Evolutionary conservation across 2,113 vertebrate species (phyloP).

Genomic region (Harpagus bidentatus): DNA sequence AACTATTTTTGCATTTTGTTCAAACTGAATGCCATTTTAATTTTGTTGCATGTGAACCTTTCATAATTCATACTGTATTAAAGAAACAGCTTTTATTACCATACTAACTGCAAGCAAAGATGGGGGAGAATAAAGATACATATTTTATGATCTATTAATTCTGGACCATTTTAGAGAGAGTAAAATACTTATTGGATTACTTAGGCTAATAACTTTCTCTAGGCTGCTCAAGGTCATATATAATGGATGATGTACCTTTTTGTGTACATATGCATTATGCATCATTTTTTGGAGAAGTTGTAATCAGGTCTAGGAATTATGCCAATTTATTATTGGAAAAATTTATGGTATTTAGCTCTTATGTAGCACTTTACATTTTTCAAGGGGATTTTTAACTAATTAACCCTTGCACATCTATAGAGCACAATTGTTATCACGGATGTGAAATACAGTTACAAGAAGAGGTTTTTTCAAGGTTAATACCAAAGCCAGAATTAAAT

Average conservation of each 20-base stretch:
- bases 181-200: not conserved
- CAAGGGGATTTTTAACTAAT: not conserved
- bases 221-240: not conserved
- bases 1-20: not conserved
- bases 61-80: not conserved
- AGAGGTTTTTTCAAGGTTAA: not conserved
- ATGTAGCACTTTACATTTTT: not conserved
- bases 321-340: not conserved
- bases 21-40: not conserved
- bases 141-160: slow-evolving; percentile 23
- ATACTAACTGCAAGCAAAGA: not conserved
- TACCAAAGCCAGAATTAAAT: not conserved
- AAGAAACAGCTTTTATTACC: not conserved
- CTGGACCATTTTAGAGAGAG: not conserved
- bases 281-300: not conserved
- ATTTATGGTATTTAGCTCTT: not conserved
- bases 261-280: slow-evolving; percentile 13
- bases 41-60: not conserved
- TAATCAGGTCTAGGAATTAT: slow-evolving; percentile 22
- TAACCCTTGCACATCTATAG: not conserved
- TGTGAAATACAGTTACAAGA: not conserved
- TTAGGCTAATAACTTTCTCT: not conserved
- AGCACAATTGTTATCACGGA: not conserved
- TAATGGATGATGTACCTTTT: slow-evolving; percentile 27
- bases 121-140: not conserved